Evolutionary conservation across 2,888 invertebrate species (phyloP).

Genomic region (Cheilosia variabilis): DNA sequence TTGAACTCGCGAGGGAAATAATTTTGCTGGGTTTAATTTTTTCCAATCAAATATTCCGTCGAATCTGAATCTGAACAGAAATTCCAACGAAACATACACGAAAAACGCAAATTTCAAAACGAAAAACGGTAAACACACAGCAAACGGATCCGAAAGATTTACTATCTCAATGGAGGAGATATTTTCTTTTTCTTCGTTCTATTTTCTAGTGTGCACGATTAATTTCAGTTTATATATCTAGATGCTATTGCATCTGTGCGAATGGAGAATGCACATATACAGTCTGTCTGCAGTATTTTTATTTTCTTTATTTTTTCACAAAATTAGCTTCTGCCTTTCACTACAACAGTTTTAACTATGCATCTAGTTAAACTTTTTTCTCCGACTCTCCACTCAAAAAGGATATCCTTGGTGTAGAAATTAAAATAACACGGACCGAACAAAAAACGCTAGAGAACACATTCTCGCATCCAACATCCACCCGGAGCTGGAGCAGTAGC

Average conservation of each 20-base stretch:
- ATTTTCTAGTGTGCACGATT: conserved; percentile 30
- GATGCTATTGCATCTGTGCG: conserved; percentile 25
- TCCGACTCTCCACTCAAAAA: conserved; percentile 34
- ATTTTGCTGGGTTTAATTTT: conserved; percentile 31
- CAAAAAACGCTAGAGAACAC: conserved; percentile 17
- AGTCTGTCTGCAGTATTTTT: background rate
- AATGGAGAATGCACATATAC: background rate
- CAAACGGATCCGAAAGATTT: conserved; percentile 41
- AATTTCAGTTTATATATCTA: conserved; percentile 32
- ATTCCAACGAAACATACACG: conserved; percentile 47
- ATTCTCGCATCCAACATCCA: conserved; percentile 47
- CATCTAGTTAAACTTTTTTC: conserved; percentile 38
- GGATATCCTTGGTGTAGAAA: conserved; percentile 54
- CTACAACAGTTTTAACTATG: conserved; percentile 27
- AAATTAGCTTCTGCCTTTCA: conserved; percentile 46
- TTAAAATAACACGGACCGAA: conserved; percentile 54
- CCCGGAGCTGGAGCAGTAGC: conserved; percentile 51
- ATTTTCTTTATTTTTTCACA: background rate
- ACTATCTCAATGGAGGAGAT: conserved; percentile 32
- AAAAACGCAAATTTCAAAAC: conserved; percentile 50
- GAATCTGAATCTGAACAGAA: conserved; percentile 27
- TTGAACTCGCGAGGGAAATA: conserved; percentile 39
- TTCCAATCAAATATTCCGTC: conserved; percentile 31
- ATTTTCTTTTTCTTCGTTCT: conserved; percentile 11
- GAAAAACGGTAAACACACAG: conserved; percentile 26